These are phyloP conservation scores for Cairina moschata DNA, from an alignment of 2,113 vertebrate genomes.

Conservation along the genomic window DNA sequence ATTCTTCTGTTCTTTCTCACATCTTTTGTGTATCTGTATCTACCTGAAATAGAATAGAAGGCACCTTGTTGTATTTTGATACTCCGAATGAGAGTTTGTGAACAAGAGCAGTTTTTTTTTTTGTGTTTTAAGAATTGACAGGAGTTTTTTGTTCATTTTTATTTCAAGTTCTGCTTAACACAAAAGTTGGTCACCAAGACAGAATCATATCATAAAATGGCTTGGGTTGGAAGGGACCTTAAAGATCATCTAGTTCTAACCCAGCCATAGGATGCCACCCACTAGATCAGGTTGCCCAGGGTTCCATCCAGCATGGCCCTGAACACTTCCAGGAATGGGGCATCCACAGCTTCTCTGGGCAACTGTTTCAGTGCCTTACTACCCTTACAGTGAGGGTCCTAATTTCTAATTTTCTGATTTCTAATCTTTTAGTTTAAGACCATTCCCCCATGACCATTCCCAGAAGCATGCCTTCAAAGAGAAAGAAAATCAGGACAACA, in stretches of 20 bases:
- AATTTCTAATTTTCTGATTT: too few relatives aligned
- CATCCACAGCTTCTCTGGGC: too few relatives aligned
- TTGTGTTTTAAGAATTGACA: constrained; percentile 2
- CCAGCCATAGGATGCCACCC: too few relatives aligned
- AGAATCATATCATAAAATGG: neutral
- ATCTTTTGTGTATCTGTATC: neutral
- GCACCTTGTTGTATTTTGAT: neutral
- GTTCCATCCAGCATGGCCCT: too few relatives aligned
- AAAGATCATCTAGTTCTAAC: too few relatives aligned
- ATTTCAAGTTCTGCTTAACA: constrained; percentile 3
- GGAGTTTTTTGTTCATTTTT: neutral
- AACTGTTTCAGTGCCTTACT: too few relatives aligned
- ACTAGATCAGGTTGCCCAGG: too few relatives aligned
- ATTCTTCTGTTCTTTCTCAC: neutral
- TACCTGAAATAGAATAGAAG: constrained; percentile 2
- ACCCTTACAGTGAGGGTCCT: too few relatives aligned
- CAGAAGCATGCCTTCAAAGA: neutral
- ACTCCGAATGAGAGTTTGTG: constrained; percentile 1
- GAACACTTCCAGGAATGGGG: too few relatives aligned
- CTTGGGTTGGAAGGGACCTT: too few relatives aligned
- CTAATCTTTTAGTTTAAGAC: too few relatives aligned
- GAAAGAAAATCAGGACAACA: neutral
- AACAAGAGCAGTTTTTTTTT: neutral
- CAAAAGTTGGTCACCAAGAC: neutral
- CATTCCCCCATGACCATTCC: too few relatives aligned